phyloP scores from a whole-genome alignment of 2,113 vertebrate species.

The Riparia riparia region DNA sequence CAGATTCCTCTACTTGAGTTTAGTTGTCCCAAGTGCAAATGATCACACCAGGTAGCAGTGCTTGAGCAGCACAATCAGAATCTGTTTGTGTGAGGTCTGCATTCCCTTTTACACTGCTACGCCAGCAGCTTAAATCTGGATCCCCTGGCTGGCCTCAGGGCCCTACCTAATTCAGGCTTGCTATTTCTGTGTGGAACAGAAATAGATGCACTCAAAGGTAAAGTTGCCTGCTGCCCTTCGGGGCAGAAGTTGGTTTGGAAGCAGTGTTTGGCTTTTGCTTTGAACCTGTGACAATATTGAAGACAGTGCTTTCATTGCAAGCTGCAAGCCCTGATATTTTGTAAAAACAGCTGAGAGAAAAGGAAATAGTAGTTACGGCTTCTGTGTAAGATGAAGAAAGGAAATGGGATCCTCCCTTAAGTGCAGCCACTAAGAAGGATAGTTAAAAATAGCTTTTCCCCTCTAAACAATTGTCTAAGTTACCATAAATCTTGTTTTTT shows the following conservation, averaged over 20 bases:
- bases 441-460: slow-evolving; percentile 59
- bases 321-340: background rate
- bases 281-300: background rate
- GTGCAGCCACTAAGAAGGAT: slow-evolving; percentile 3
- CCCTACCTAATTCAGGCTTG: background rate
- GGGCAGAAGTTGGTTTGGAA: background rate
- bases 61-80: background rate
- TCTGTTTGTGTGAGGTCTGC: background rate
- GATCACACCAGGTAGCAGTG: background rate
- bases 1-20: background rate
- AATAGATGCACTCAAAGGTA: slow-evolving; percentile 27
- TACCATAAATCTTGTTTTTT: slow-evolving; percentile 4
- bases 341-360: slow-evolving; percentile 6
- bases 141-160: background rate
- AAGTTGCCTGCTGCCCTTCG: background rate
- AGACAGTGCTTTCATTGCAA: background rate
- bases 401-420: slow-evolving; percentile 67
- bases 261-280: background rate
- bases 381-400: slow-evolving; percentile 35
- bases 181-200: slow-evolving; percentile 8
- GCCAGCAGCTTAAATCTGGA: background rate
- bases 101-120: background rate
- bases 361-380: slow-evolving; percentile 23
- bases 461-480: slow-evolving; percentile 32
- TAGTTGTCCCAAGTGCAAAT: background rate